phyloP scores from a whole-genome alignment of 2,797 vertebrate genomes.

The Catamblyrhynchus diadema region DNA sequence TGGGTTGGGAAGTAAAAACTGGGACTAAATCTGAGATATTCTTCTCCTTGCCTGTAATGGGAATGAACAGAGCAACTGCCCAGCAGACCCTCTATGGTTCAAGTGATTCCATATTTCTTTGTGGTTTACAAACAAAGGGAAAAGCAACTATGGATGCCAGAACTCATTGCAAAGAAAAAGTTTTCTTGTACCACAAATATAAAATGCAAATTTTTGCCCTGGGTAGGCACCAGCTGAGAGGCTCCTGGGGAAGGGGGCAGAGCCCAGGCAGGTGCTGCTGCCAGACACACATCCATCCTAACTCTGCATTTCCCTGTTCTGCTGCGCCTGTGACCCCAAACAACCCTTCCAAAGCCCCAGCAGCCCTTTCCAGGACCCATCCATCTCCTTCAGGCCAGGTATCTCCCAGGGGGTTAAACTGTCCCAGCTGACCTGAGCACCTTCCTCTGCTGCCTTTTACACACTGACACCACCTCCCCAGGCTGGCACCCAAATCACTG shows the following conservation, averaged over 20 bases:
- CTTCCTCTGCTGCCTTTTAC: neutral
- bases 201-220: neutral
- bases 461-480: accelerated
- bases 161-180: neutral
- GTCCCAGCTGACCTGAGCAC: neutral
- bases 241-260: neutral
- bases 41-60: neutral
- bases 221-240: neutral
- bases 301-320: neutral
- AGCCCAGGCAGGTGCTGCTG: neutral
- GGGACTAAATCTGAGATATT: conserved; percentile 44
- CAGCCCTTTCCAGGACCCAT: neutral
- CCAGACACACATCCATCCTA: accelerated
- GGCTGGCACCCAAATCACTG: neutral
- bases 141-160: neutral
- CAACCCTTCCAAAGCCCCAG: neutral
- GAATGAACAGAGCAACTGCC: neutral
- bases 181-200: neutral
- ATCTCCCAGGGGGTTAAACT: too few relatives aligned
- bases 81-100: neutral
- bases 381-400: neutral
- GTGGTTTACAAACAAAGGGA: neutral
- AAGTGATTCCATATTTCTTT: neutral
- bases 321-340: neutral
- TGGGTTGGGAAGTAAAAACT: conserved; percentile 32